A percentile compares a stretch with the other conserved stretches of the same genome.
Conservation (phyloP, 2,113 vertebrate genomes). For the Argyrosomus japonicus region DNA sequence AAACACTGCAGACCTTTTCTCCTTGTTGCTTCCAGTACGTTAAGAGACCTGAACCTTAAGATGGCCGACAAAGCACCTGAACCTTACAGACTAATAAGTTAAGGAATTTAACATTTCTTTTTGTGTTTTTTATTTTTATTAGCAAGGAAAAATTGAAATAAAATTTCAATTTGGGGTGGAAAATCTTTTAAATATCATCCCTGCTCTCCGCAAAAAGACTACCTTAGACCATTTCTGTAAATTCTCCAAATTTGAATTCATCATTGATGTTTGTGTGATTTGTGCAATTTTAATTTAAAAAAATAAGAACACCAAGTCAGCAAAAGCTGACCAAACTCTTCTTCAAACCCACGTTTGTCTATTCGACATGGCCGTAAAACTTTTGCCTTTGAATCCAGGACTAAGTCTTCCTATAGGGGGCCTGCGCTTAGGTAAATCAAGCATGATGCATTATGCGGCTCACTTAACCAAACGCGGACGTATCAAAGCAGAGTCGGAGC, state of each 20-base stretch:
- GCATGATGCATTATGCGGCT: constrained; percentile 8
- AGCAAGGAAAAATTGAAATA: background rate
- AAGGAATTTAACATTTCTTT: too few species aligned
- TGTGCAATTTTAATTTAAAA: too few species aligned
- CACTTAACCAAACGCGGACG: background rate
- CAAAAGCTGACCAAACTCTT: background rate
- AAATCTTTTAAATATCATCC: background rate
- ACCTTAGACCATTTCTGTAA: background rate
- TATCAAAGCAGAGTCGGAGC: constrained; percentile 1
- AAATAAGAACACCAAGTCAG: background rate
- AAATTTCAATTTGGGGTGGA: background rate
- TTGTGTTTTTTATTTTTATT: background rate
- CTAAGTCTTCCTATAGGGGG: background rate
- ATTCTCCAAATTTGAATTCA: background rate
- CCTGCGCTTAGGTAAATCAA: background rate
- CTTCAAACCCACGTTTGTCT: background rate
- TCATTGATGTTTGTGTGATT: background rate
- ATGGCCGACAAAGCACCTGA: too few species aligned
- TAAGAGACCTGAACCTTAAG: too few species aligned
- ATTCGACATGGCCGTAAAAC: background rate
- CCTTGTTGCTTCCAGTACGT: background rate
- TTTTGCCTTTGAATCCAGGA: background rate
- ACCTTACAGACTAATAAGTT: too few species aligned
- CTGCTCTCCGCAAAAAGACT: background rate
- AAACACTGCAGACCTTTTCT: background rate